Base-by-base conservation (phyloP, 2,797 vertebrate genomes). In the Pangasius djambal region DNA sequence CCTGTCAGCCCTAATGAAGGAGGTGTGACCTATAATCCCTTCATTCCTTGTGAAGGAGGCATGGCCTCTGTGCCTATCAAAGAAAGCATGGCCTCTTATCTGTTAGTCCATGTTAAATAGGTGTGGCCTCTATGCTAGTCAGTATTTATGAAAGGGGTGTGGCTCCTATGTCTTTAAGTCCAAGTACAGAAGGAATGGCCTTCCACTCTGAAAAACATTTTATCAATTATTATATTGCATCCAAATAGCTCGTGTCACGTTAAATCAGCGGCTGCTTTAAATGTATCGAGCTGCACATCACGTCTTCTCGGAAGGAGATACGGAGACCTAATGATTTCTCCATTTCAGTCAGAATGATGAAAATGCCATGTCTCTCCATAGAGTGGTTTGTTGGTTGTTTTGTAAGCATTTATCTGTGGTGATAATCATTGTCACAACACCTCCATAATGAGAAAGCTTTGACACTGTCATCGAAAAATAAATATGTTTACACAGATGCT, bases 361-460 rank as follows among this genome's bases (percentile, higher is more conserved):
- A 61, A 77, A 87, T 57, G 69, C 57, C 78, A 67, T 34, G 12
- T 44, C 88, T 83, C 31, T 34, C 31, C 69, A 87, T 57, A 83
- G 34, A 83, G 69, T n/a, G 16, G 50, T 63, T 18, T 55, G 75
- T 25, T 70, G 28, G 61, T 37, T 72, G 55, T 69, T 70, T 83
- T 72, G 69, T 72, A 74, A 59, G 75, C 37, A 57, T 55, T 61
- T 70, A 59, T 63, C 61, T 83, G 40, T 34, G 52, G 84, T 50
- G 67, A 72, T 82, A 67, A 72, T 74, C 88, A 81, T 28, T 77
- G 52, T 37, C 55, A 65, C 69, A 72, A 48, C 50, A 81, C 65
- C 74, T 86, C 63, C 50, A 79, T 89, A 89, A 89, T 59, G 65
- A 89, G 83, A 78, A 79, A 18, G 61, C 77, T 65, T 57, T 63